Evolutionary conservation across 2,888 invertebrate species (phyloP), one percentile per base, ranked within the genome.

Genomic region (Amiota mariae): DNA sequence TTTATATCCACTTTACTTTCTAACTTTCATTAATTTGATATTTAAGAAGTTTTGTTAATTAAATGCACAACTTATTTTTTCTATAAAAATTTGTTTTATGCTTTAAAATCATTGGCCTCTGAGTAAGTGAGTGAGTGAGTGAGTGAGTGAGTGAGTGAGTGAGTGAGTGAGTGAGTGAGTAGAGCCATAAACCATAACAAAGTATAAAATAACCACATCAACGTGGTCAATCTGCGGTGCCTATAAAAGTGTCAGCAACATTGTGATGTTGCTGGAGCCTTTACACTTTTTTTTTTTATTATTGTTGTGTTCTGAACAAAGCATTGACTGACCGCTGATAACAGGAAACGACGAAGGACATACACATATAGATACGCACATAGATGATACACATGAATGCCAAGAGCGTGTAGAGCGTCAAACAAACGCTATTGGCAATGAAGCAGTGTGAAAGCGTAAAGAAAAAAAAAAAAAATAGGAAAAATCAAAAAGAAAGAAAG

Each of bases 241-340:
- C 86, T 87, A 87, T 87, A 87, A 87, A 87, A 87, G 86, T 87
- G 87, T 87, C 87, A 87, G 84, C 87, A 85, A 83, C 85, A 82
- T 82, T 77, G 77, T 74, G 75, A 74, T 70, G 72, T 81, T 73
- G 76, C 71, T 72, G 64, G 77, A 73, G 76, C 67, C 73, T 73
- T 75, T 75, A n/a, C n/a, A n/a, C n/a, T n/a, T 68, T 74, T 71
- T 68, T 70, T 18, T 70, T 77, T 76, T 70, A 49, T 70, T 48
- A 51, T 56, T 75, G 68, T 20, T 77, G 56, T 59, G 11, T 20
- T 11, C 24, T 59, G 18, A 59, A 11, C 67, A 72, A 57, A 68
- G 24, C 67, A 47, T 20, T 20, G 67, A 51, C 24, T 54, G 51
- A 68, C 47, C 67, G 54, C 67, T 68, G 67, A 68, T 68, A 68